These are phyloP conservation scores for Lycophotia porphyrea DNA, from an alignment of 2,888 invertebrate genomes.

Conservation along the genomic window DNA sequence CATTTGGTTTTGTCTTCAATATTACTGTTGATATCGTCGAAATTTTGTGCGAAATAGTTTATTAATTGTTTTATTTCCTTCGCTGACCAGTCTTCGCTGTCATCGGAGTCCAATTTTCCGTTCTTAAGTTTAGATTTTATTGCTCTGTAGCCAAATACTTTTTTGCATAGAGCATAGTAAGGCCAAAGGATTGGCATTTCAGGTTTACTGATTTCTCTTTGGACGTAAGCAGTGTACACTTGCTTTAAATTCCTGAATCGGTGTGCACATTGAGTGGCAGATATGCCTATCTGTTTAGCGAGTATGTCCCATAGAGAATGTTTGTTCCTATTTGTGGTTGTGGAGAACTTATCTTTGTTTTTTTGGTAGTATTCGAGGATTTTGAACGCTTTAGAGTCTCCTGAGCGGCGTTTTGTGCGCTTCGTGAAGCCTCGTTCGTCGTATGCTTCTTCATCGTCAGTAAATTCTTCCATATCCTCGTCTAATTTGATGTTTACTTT, in stretches of 20 bases:
- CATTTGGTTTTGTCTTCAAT: slow-evolving; percentile 74
- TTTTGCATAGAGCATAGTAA: slow-evolving; percentile 84
- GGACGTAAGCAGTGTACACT: slow-evolving; percentile 81
- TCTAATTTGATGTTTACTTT: slow-evolving; percentile 76
- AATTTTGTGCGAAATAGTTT: slow-evolving; percentile 77
- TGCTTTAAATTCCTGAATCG: slow-evolving; percentile 84
- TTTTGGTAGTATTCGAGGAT: slow-evolving; percentile 85
- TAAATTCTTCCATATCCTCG: slow-evolving; percentile 63
- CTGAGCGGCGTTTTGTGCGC: slow-evolving; percentile 71
- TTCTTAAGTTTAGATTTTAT: slow-evolving; percentile 82
- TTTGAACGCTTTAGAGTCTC: slow-evolving; percentile 81
- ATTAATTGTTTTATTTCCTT: slow-evolving; percentile 82
- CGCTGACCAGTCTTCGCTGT: slow-evolving; percentile 81
- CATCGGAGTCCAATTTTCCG: slow-evolving; percentile 73
- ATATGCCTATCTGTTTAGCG: slow-evolving; percentile 78
- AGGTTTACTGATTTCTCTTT: slow-evolving; percentile 84
- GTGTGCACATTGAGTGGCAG: slow-evolving; percentile 82
- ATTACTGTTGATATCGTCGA: slow-evolving; percentile 72
- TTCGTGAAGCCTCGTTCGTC: slow-evolving; percentile 76
- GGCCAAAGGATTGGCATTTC: slow-evolving; percentile 86
- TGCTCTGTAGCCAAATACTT: slow-evolving; percentile 85
- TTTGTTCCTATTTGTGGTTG: slow-evolving; percentile 76
- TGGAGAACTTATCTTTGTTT: slow-evolving; percentile 82
- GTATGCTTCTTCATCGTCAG: slow-evolving; percentile 72
- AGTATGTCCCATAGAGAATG: slow-evolving; percentile 79